phyloP scores from a whole-genome alignment of 2,888 invertebrate genomes.

The Anticlea derivata region DNA sequence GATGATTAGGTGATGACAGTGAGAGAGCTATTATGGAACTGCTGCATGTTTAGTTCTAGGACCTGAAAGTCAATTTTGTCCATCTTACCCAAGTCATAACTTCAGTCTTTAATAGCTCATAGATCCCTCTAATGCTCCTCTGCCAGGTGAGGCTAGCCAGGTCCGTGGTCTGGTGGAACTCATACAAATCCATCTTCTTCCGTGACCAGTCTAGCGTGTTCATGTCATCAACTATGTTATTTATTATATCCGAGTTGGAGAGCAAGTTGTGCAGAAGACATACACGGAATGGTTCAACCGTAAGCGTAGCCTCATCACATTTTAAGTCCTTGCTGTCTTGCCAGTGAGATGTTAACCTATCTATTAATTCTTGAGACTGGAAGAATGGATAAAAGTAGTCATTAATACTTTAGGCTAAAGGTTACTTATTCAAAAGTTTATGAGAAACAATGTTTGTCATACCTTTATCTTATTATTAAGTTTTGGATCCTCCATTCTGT shows the following conservation, averaged over 20 bases:
- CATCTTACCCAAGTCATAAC: conserved; percentile 86
- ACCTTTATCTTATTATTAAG: conserved; percentile 68
- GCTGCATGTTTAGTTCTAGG: too few species aligned
- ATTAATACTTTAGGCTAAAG: background rate
- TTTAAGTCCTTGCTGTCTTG: conserved; percentile 62
- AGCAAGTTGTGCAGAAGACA: conserved; percentile 87
- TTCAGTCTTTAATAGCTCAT: conserved; percentile 86
- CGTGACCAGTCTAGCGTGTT: conserved; percentile 87
- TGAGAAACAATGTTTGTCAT: conserved; percentile 13
- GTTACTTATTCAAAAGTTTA: background rate
- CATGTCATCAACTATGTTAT: conserved; percentile 87
- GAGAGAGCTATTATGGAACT: too few species aligned
- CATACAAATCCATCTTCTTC: conserved; percentile 94
- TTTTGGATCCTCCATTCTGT: conserved; percentile 72
- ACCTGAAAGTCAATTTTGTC: too few species aligned
- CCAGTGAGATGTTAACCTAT: conserved; percentile 76
- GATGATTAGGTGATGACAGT: too few species aligned
- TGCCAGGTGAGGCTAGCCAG: conserved; percentile 83
- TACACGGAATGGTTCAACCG: conserved; percentile 86
- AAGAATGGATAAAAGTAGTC: conserved; percentile 28
- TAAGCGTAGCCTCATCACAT: conserved; percentile 76
- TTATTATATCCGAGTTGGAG: conserved; percentile 80
- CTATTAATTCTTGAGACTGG: conserved; percentile 68
- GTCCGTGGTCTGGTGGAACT: conserved; percentile 92
- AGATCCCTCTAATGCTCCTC: conserved; percentile 84